These are phyloP conservation scores for Lamellibrachia columna DNA, from an alignment of 2,888 invertebrate species.

Conservation along the genomic window DNA sequence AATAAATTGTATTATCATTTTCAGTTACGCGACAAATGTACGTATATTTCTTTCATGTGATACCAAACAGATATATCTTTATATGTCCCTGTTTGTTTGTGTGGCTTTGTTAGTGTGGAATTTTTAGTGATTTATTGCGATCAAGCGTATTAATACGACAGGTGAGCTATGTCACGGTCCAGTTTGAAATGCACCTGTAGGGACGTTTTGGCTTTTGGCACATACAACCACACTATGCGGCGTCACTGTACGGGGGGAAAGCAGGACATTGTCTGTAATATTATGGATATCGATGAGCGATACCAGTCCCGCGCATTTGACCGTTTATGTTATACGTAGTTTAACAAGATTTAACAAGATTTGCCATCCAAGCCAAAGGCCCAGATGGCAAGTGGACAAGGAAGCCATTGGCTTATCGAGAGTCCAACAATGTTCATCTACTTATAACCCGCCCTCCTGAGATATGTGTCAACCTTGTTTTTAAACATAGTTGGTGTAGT, in stretches of 20 bases:
- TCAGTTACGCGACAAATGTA: neutral
- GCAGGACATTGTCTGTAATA: no score
- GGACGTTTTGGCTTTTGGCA: neutral
- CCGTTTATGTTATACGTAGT: no score
- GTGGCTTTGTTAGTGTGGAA: neutral
- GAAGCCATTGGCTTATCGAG: no score
- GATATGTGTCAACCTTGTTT: no score
- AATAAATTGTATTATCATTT: neutral
- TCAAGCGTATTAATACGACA: neutral
- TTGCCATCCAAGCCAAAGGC: no score
- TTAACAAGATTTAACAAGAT: no score
- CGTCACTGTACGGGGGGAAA: neutral
- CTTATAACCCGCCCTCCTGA: no score
- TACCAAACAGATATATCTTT: neutral
- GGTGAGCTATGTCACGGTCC: slow-evolving; percentile 13
- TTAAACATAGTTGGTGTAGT: no score
- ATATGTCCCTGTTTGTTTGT: neutral
- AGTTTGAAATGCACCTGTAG: neutral
- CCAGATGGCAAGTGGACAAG: no score
- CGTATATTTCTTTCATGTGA: neutral
- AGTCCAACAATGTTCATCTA: no score
- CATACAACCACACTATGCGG: neutral
- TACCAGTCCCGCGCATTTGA: no score
- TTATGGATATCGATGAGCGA: no score
- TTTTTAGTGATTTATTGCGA: neutral